Evolutionary conservation across 1,140 invertebrate genomes (phyloP).

Genomic region (Drosophila murphyi): DNA sequence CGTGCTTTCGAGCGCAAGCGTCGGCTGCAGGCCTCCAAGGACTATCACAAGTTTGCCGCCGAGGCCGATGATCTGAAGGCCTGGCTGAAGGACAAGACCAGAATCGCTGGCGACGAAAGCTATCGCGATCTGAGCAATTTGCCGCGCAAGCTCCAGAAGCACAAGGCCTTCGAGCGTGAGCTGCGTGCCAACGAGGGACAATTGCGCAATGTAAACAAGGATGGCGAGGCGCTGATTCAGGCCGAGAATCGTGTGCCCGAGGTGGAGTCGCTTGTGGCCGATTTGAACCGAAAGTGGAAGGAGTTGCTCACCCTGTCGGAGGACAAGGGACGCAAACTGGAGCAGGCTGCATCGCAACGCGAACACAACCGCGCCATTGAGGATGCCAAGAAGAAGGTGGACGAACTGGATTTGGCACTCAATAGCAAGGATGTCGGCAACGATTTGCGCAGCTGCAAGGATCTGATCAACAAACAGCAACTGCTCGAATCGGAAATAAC

Average conservation of each 20-base stretch:
- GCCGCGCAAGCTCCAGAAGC: constrained; percentile 97
- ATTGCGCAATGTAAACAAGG: constrained; percentile 92
- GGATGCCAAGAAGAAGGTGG: constrained; percentile 92
- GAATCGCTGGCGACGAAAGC: constrained; percentile 95
- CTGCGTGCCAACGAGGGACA: constrained; percentile 96
- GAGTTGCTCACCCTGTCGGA: constrained; percentile 88
- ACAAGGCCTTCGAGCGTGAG: constrained; percentile 98
- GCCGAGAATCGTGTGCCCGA: constrained; percentile 89
- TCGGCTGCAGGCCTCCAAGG: constrained; percentile 90
- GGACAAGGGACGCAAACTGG: constrained; percentile 92
- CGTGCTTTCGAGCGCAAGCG: constrained; percentile 89
- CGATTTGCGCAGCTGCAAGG: constrained; percentile 94
- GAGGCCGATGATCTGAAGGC: constrained; percentile 94
- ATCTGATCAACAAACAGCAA: constrained; percentile 94
- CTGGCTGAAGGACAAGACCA: constrained; percentile 97
- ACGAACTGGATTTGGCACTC: constrained; percentile 91
- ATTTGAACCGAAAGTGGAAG: constrained; percentile 91
- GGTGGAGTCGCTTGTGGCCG: constrained; percentile 87
- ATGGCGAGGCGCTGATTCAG: constrained; percentile 89
- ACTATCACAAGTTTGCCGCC: constrained; percentile 94
- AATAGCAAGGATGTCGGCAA: constrained; percentile 92
- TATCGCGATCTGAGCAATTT: constrained; percentile 96
- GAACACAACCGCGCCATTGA: constrained; percentile 87
- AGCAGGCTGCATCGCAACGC: constrained; percentile 84
- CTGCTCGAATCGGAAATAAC: constrained; percentile 92